Conservation (phyloP, 2,113 vertebrate species). For the Trematomus loennbergii region DNA sequence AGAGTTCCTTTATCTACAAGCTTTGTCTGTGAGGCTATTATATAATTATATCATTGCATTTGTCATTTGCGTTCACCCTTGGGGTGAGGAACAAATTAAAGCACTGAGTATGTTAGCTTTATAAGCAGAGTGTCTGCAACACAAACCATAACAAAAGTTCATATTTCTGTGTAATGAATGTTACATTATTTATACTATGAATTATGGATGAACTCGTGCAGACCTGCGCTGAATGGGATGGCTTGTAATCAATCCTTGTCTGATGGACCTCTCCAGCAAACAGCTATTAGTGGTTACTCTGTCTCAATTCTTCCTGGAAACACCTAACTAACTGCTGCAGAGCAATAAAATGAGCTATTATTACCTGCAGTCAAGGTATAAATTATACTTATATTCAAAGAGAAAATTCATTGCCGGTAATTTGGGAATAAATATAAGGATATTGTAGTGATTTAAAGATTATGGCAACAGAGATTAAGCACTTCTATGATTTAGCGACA, state of each 20-base stretch:
- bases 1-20: constrained; percentile 70
- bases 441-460: constrained; percentile 60
- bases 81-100: constrained; percentile 84
- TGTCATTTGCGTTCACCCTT: constrained; percentile 80
- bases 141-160: constrained; percentile 80
- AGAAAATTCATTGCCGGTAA: constrained; percentile 16
- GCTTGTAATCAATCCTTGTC: constrained; percentile 79
- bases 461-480: constrained; percentile 55
- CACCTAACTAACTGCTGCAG: constrained; percentile 23
- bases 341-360: constrained; percentile 47
- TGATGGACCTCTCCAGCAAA: constrained; percentile 73
- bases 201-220: constrained; percentile 82
- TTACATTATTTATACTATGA: constrained; percentile 86
- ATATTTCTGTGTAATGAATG: constrained; percentile 85
- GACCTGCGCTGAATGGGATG: constrained; percentile 70
- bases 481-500: constrained; percentile 47
- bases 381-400: constrained; percentile 34
- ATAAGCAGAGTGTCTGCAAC: constrained; percentile 74
- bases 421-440: constrained; percentile 54
- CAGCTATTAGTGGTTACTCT: constrained; percentile 72
- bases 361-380: constrained; percentile 47
- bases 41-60: constrained; percentile 84
- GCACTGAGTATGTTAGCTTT: constrained; percentile 80
- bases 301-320: constrained; percentile 36
- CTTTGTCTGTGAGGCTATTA: constrained; percentile 70